These are phyloP conservation scores for Endotricha flammealis DNA, from an alignment of 2,888 invertebrate species.

Conservation along the genomic window DNA sequence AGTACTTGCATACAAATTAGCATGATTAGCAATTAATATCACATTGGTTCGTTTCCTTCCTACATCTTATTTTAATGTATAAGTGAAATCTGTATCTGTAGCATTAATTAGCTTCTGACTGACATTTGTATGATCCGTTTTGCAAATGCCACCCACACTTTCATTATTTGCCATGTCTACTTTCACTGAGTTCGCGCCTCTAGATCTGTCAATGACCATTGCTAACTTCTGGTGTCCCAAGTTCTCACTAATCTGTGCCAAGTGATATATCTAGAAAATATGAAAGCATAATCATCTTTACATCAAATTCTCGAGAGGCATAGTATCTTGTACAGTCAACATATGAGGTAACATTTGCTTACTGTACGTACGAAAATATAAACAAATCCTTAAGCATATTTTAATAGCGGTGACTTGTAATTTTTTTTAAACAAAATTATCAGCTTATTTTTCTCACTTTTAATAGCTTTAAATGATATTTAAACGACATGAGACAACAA, in stretches of 20 bases:
- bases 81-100: conserved; percentile 27
- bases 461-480: too few species aligned
- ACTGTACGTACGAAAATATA: too few species aligned
- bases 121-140: conserved; percentile 45
- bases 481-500: too few species aligned
- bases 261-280: conserved; percentile 6
- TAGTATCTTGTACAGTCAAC: too few species aligned
- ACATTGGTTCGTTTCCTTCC: conserved; percentile 6
- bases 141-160: conserved; percentile 44
- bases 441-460: too few species aligned
- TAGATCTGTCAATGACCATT: conserved; percentile 32
- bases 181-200: conserved; percentile 39
- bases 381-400: too few species aligned
- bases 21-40: background rate
- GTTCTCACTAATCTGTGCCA: conserved; percentile 19
- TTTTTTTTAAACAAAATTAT: too few species aligned
- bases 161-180: conserved; percentile 47
- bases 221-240: conserved; percentile 22
- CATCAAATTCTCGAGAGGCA: too few species aligned
- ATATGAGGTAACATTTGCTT: too few species aligned
- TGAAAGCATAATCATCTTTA: too few species aligned
- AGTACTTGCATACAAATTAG: background rate
- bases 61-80: conserved; percentile 17
- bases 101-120: conserved; percentile 31
- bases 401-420: too few species aligned